Evolutionary conservation across 2,888 invertebrate genomes (phyloP).

Genomic region (Stomorhina lunata): DNA sequence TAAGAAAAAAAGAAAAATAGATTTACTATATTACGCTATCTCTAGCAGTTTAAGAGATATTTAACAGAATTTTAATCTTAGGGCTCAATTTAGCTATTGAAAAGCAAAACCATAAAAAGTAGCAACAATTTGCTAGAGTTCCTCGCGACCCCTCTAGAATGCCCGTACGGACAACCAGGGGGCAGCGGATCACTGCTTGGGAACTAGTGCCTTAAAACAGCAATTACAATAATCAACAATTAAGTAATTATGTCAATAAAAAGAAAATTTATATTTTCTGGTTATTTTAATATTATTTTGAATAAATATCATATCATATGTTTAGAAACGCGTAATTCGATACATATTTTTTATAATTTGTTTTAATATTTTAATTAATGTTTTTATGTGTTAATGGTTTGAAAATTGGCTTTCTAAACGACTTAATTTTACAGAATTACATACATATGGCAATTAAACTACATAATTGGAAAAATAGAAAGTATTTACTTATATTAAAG

Average conservation of each 20-base stretch:
- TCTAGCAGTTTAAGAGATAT: too few relatives aligned
- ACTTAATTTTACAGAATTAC: background rate
- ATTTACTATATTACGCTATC: too few relatives aligned
- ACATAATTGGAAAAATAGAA: too few relatives aligned
- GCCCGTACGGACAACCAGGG: too few relatives aligned
- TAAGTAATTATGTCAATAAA: background rate
- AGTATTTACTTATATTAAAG: too few relatives aligned
- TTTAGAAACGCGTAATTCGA: background rate
- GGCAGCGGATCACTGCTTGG: background rate
- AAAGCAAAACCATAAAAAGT: too few relatives aligned
- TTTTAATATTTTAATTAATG: slow-evolving; percentile 3
- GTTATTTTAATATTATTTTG: background rate
- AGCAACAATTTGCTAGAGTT: too few relatives aligned
- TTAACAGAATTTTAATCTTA: too few relatives aligned
- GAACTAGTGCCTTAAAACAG: background rate
- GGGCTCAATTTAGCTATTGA: too few relatives aligned
- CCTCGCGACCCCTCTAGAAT: too few relatives aligned
- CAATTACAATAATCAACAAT: background rate
- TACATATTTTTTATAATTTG: background rate
- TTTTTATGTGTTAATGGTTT: background rate
- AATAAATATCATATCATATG: background rate
- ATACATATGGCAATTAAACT: too few relatives aligned
- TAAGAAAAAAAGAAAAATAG: too few relatives aligned
- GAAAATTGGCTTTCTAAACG: background rate
- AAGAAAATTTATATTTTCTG: background rate